Base-by-base conservation (phyloP, 2,888 invertebrate species). In the Vanessa cardui region DNA sequence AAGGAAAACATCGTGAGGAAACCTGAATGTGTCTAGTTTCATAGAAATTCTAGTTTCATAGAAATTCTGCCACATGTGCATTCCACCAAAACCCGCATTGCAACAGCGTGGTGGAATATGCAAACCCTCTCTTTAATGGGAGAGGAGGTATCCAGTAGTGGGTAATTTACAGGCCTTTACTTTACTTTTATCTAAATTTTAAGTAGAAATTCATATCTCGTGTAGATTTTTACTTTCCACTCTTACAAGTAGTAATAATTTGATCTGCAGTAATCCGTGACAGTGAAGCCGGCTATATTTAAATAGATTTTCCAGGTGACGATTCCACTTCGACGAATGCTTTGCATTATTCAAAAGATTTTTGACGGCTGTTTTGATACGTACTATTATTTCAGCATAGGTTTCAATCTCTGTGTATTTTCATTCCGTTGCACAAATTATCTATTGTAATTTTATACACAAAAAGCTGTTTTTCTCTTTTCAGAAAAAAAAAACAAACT, bases 341-440 rank as follows among this genome's bases (percentile, higher is more conserved):
- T 72, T 76, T 80, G 77, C 73, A 77, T 78, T 78, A 81, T 80
- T 80, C 80, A 80, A 76, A 78, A 76, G 52, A 76, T 74, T 77
- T 81, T 80, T 77, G 73, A 76, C 77, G 74, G 74, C 68, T 75
- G 70, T 62, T 61, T 70, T 72, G 69, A 73, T 72, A 73, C 71
- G 66, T 68, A 63, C 58, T 72, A 66, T 72, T 72, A 72, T 73
- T 71, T 72, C 70, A 62, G 69, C 64, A 9, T 60, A 66, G 58
- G 50, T 70, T 71, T 67, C 72, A 70, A 72, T 72, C 54, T 62
- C 52, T 39, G 46, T 62, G 59, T 64, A n/a, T n/a, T 69, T 70
- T 67, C 54, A 70, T 70, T 71, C 67, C 66, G 61, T 46, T 58
- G 45, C 56, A 59, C 69, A 70, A 71, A 70, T 68, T 71, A 45